A percentile compares a stretch with the other conserved stretches of the same genome.
phyloP scores from a whole-genome alignment of 1,140 invertebrate species.

The Zaprionus gabonicus region DNA sequence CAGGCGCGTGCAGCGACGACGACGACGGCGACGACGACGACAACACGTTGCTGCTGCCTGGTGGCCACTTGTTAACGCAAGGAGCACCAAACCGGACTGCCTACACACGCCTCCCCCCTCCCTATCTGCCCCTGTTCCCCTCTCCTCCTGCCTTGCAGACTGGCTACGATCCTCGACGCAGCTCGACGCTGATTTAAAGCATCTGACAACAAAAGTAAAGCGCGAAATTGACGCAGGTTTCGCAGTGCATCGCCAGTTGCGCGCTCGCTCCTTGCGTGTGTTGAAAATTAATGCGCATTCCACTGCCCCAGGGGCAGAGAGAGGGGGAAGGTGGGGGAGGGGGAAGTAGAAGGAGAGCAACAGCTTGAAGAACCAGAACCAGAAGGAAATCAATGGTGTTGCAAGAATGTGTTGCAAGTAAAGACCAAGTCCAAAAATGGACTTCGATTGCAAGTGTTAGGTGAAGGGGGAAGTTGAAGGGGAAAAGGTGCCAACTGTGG shows the following conservation, averaged over 20 bases:
- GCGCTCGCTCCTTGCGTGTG: slow-evolving; percentile 46
- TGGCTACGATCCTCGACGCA: slow-evolving; percentile 19
- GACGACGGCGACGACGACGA: slow-evolving; percentile 9
- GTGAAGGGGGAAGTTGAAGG: background rate
- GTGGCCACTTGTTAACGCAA: slow-evolving; percentile 79
- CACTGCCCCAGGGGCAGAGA: slow-evolving; percentile 29
- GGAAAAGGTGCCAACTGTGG: background rate
- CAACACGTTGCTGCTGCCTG: slow-evolving; percentile 33
- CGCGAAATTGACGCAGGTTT: slow-evolving; percentile 82
- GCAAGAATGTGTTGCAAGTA: slow-evolving; percentile 50
- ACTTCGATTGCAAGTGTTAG: background rate
- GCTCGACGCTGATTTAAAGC: slow-evolving; percentile 73
- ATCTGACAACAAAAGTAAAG: slow-evolving; percentile 83
- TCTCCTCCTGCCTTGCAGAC: background rate
- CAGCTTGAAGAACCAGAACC: slow-evolving; percentile 21
- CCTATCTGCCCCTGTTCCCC: background rate
- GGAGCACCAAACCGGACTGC: slow-evolving; percentile 77
- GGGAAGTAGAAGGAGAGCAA: background rate
- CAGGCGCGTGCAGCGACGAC: slow-evolving; percentile 73
- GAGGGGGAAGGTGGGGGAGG: background rate
- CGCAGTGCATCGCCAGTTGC: slow-evolving; percentile 11
- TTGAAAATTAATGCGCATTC: slow-evolving; percentile 62
- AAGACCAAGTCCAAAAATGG: slow-evolving; percentile 17
- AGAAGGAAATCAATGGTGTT: slow-evolving; percentile 49
- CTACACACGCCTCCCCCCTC: slow-evolving; percentile 46